Evolutionary conservation across 2,797 vertebrate genomes (phyloP), one percentile per base, ranked within the genome.

Genomic region (Hemitrygon akajei): DNA sequence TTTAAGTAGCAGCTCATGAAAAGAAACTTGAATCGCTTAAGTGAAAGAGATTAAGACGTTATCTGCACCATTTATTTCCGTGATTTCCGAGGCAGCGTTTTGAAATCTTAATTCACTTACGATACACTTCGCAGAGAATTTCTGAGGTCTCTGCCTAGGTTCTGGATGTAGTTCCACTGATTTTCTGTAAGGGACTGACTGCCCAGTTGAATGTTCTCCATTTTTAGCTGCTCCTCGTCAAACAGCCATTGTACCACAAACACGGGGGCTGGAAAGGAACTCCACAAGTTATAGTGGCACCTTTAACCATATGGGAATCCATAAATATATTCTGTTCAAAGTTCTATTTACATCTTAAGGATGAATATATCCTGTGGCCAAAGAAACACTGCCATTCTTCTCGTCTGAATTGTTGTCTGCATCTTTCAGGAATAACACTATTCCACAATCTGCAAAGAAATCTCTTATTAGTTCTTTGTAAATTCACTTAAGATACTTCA

Each of bases 241-340:
- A 98, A 98, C 71, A 98, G 95, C 97, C 97, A 98, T 95, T 98
- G 98, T 69, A 97, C 96, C 34, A 98, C 96, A 95, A 98, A 98
- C 94, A 98, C 94, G 27, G 97, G 97, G 1, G 97, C 97, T 98
- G 82, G 79, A 94, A 94, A 14, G 93, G 66, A 94, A 93, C 87
- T 2, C 20, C 6, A 82, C n/a, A 37, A 9, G 37, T 56, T 92
- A 92, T 16, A 27, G 27, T 27, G 40, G 25, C 37, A 30, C 9
- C 11, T 2, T 20, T 3, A 66, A 7, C 30, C 69, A 56, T 2
- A 27, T 22, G 16, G 4, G 16, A 56, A 56, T 47, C 30, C 20
- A 56, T 16, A 30, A 75, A 75, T 56, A 4, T 3, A 75, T 14
- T 27, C 47, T 56, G 86, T 47, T 47, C 20, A 75, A 73, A 75